Evolutionary conservation across 2,888 invertebrate species (phyloP).

Genomic region (Microplitis manilae): DNA sequence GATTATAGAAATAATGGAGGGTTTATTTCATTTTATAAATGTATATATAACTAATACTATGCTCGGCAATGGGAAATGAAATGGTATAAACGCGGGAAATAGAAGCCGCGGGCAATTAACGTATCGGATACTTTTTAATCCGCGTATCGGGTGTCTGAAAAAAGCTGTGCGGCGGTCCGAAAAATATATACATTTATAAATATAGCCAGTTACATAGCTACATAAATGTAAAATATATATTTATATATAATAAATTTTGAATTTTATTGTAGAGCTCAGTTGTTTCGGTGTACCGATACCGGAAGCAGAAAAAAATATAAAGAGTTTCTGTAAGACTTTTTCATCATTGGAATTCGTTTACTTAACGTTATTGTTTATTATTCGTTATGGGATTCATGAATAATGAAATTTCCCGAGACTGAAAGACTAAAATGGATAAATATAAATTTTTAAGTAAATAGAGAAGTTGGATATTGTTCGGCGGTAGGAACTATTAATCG

Average conservation of each 20-base stretch:
- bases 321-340: neutral
- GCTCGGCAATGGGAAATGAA: neutral
- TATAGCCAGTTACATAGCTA: neutral
- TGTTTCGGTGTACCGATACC: neutral
- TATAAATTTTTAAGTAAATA: neutral
- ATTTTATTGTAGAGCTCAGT: neutral
- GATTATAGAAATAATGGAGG: neutral
- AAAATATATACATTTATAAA: neutral
- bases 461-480: neutral
- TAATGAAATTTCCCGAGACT: neutral
- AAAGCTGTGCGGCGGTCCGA: neutral
- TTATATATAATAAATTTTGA: neutral
- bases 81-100: neutral
- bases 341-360: neutral
- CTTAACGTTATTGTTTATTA: neutral
- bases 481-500: neutral
- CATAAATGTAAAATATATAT: neutral
- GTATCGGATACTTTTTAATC: slow-evolving; percentile 37
- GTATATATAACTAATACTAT: slow-evolving; percentile 1
- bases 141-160: slow-evolving; percentile 33
- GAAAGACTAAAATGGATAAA: neutral
- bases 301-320: neutral
- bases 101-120: slow-evolving; percentile 29
- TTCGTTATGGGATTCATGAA: neutral
- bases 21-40: slow-evolving; percentile 15